Base-by-base conservation (phyloP, 2,888 invertebrate genomes). In the Vannuccia rotundouncinata region DNA sequence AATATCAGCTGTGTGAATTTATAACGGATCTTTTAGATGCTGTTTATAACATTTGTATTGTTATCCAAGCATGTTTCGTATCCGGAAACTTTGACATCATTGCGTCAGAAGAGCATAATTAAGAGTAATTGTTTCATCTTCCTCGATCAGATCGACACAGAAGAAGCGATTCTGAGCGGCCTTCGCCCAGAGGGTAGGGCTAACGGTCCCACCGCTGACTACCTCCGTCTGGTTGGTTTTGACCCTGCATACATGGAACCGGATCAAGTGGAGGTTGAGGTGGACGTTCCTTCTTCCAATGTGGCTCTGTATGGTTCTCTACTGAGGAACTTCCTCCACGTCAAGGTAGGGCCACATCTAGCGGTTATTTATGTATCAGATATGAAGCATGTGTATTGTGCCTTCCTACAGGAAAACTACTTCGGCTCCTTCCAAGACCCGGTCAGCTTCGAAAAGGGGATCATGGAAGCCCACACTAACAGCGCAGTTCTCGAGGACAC, bases 401-500 rank as follows among this genome's bases (percentile, higher is more conserved):
- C n/a, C n/a, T n/a, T n/a, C n/a, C 28, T 89, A 60, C 86, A 92
- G 90, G 97, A 99, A 89, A 98, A 98, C 86, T 94, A 98, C 83
- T 95, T 99, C 87, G 98, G 98, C 0, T 95, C 95, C 88, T 94
- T 95, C 89, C 96, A 98, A 89, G 91, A 91, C 29, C 95, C 95
- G 85, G 94, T 94, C 0, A 95, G 96, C 85, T 81, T n/a, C 82
- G 82, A 82, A 25, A 59, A 27, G 29, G 77, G 29, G 80, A 60
- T 74, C 27, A 2, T 81, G 81, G 22, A 78, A 60, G 25, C 83
- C 82, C 82, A 82, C 66, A 77, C 82, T 30, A 83, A 83, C 31
- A 45, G 31, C 25, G 80, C 79, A 13, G 81, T 81, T 17, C 79
- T 82, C n/a, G 83, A 83, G 45, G 79, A 80, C 60, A 79, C 80